phyloP scores from a whole-genome alignment of 2,888 invertebrate species.

The Clivina fossor region DNA sequence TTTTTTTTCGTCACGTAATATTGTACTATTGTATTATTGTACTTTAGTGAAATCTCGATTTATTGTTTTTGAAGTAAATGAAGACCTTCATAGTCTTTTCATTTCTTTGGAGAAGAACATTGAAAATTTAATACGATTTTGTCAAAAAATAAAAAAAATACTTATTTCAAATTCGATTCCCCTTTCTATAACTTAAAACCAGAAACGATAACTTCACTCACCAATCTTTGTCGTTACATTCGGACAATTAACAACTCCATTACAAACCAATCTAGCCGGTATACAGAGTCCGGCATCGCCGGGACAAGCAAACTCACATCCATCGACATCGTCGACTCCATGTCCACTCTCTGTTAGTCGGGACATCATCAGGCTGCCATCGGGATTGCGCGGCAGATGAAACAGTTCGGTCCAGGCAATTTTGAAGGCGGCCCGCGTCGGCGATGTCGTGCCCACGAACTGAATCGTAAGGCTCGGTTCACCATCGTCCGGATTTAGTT shows the following conservation, averaged over 20 bases:
- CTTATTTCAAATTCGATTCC: too few relatives aligned
- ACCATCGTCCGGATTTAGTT: slow-evolving; percentile 66
- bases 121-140: too few relatives aligned
- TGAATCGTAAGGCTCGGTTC: slow-evolving; percentile 65
- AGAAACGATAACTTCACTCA: slow-evolving; percentile 38
- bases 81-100: too few relatives aligned
- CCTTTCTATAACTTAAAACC: too few relatives aligned
- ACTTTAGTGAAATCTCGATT: too few relatives aligned
- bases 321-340: slow-evolving; percentile 55
- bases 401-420: slow-evolving; percentile 89
- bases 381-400: slow-evolving; percentile 80
- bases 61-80: too few relatives aligned
- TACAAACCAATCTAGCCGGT: slow-evolving; percentile 80
- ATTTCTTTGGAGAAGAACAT: too few relatives aligned
- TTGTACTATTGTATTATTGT: too few relatives aligned
- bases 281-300: slow-evolving; percentile 82
- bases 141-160: too few relatives aligned
- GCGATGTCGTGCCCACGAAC: slow-evolving; percentile 70
- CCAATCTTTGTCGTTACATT: slow-evolving; percentile 61
- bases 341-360: slow-evolving; percentile 65
- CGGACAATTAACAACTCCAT: slow-evolving; percentile 86
- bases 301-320: slow-evolving; percentile 86
- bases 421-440: slow-evolving; percentile 82
- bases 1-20: too few relatives aligned
- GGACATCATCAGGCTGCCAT: slow-evolving; percentile 77